phyloP scores from a whole-genome alignment of 1,140 invertebrate genomes.

The Drusus annulatus region DNA sequence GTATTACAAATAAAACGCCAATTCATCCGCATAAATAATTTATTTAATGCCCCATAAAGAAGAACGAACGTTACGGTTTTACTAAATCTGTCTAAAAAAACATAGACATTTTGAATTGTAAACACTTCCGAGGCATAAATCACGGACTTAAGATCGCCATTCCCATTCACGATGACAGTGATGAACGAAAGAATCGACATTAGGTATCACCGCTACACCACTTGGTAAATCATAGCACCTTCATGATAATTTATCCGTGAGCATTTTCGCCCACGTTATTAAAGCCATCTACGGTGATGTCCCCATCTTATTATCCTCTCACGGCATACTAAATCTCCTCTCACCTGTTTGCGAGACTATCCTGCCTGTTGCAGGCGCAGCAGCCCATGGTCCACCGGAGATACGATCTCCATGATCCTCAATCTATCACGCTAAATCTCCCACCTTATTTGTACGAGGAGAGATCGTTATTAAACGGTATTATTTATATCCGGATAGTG shows the following conservation, averaged over 20 bases:
- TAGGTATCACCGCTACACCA: constrained; percentile 44
- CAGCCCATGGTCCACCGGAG: background rate
- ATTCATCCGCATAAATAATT: constrained; percentile 25
- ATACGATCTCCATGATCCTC: constrained; percentile 42
- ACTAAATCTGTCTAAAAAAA: constrained; percentile 16
- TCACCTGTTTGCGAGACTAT: constrained; percentile 17
- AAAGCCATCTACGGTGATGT: constrained; percentile 15
- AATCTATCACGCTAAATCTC: constrained; percentile 57
- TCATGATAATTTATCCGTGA: constrained; percentile 35
- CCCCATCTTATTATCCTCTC: constrained; percentile 29
- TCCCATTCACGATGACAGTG: constrained; percentile 16
- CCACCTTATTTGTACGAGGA: constrained; percentile 57
- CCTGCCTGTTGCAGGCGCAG: background rate
- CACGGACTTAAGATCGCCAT: constrained; percentile 24
- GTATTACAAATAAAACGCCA: constrained; percentile 29
- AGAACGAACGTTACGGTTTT: constrained; percentile 18
- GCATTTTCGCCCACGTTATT: constrained; percentile 24
- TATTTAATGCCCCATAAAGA: constrained; percentile 31
- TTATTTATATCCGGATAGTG: constrained; percentile 53
- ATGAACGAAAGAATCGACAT: constrained; percentile 43
- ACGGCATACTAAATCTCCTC: constrained; percentile 13
- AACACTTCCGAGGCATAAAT: constrained; percentile 33
- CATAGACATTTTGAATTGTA: constrained; percentile 13
- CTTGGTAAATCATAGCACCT: constrained; percentile 38
- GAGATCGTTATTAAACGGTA: constrained; percentile 57